These are phyloP conservation scores for Glaucidium brasilianum DNA, from an alignment of 2,113 vertebrate species.

Conservation along the genomic window DNA sequence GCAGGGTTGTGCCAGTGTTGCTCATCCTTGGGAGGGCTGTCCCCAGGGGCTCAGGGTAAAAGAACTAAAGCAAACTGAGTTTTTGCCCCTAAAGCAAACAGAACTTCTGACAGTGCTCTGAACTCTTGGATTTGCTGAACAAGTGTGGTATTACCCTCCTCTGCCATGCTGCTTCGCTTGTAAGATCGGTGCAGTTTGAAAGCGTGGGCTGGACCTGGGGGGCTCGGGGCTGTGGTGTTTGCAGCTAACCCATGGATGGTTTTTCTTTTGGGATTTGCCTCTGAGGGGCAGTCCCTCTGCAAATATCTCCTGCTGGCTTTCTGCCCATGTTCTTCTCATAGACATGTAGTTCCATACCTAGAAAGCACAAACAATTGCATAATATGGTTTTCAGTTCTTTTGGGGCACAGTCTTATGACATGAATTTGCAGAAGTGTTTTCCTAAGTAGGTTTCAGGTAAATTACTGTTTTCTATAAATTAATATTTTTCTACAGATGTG, in stretches of 20 bases:
- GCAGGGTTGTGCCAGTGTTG: fast-evolving
- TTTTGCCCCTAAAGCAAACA: not conserved
- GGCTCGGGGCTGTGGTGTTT: not conserved
- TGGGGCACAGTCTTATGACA: not conserved
- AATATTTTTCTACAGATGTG: not conserved
- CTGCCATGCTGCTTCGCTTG: fast-evolving
- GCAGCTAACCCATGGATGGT: not conserved
- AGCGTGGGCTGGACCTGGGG: not conserved
- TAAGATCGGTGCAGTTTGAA: not conserved
- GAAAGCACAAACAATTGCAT: not conserved
- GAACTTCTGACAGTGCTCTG: not conserved
- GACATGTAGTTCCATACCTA: not conserved
- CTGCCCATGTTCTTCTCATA: fast-evolving
- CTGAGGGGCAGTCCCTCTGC: not conserved
- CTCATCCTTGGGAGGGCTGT: not conserved
- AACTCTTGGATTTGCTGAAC: not conserved
- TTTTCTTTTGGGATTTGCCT: not conserved
- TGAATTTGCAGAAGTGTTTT: not conserved
- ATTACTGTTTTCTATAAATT: conserved; percentile 26
- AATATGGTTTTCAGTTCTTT: not conserved
- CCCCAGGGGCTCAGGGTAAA: not conserved
- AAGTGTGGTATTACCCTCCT: not conserved
- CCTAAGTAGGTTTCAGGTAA: not conserved
- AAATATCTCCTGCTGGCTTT: not conserved
- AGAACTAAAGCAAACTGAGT: not conserved